Evolutionary conservation across 2,888 invertebrate species (phyloP).

Genomic region (Nebria salina): DNA sequence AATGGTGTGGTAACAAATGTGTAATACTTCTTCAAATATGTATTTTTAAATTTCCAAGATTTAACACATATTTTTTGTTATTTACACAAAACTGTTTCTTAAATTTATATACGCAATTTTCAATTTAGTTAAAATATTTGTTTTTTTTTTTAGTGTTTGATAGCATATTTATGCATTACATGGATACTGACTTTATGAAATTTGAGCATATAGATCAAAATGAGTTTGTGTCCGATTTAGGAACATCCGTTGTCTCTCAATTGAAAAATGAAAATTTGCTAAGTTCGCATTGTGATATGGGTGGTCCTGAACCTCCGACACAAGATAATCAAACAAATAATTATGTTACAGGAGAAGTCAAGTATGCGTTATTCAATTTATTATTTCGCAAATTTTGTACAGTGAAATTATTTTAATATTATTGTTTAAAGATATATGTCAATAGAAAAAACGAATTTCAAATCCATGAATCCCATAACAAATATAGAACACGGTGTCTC

Average conservation of each 20-base stretch:
- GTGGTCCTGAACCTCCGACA: background rate
- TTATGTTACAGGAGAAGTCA: background rate
- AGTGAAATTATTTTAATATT: background rate
- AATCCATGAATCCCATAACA: slow-evolving; percentile 6
- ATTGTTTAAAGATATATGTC: background rate
- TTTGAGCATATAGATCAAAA: background rate
- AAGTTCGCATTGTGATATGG: background rate
- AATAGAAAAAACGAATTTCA: background rate
- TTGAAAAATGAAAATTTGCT: background rate
- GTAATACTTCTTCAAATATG: too few relatives aligned
- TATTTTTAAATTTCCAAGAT: too few relatives aligned
- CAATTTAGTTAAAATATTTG: background rate
- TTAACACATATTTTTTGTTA: too few relatives aligned
- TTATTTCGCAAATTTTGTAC: background rate
- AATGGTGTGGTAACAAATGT: too few relatives aligned
- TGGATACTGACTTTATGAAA: background rate
- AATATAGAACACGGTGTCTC: slow-evolving; percentile 5
- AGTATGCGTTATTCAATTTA: background rate
- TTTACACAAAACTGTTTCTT: too few relatives aligned
- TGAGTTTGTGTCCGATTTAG: slow-evolving; percentile 2
- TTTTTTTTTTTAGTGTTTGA: background rate
- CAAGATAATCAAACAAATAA: background rate
- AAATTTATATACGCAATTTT: too few relatives aligned
- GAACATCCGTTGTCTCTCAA: background rate
- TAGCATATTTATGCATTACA: background rate